Percentiles rank a stretch among this genome's conserved stretches.
phyloP scores from a whole-genome alignment of 2,113 vertebrate species.

The Machaerirhynchus nigripectus region DNA sequence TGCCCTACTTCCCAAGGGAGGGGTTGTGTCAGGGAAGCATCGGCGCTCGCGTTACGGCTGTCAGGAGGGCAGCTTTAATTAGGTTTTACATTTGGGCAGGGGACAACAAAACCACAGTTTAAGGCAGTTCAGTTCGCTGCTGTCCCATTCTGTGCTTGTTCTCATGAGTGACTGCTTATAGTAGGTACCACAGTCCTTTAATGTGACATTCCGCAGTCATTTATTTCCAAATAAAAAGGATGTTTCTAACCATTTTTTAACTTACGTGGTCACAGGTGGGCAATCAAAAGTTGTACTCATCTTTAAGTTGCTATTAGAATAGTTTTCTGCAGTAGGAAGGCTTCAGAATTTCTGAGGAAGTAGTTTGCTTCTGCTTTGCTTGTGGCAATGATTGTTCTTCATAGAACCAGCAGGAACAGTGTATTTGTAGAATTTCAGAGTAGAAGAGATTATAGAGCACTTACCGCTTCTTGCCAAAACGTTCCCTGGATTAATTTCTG shows the following conservation, averaged over 20 bases:
- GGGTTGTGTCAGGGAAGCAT: not conserved
- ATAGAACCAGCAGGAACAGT: not conserved
- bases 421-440: not conserved
- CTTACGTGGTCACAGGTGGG: not conserved
- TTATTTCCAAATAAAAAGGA: not conserved
- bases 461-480: not conserved
- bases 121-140: not conserved
- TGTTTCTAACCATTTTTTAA: not conserved
- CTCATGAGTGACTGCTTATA: not conserved
- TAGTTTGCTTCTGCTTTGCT: not conserved
- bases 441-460: not conserved
- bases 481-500: not conserved
- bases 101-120: not conserved
- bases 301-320: not conserved
- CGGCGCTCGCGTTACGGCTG: fast-evolving
- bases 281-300: not conserved
- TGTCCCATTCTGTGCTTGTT: not conserved
- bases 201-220: not conserved
- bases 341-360: not conserved
- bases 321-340: not conserved
- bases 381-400: not conserved
- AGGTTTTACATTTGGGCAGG: not conserved
- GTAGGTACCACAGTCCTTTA: not conserved
- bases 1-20: constrained; percentile 30
- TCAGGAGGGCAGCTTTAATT: constrained; percentile 11